These are phyloP conservation scores for Ectemnius lituratus DNA, from an alignment of 2,888 invertebrate species.

Conservation along the genomic window DNA sequence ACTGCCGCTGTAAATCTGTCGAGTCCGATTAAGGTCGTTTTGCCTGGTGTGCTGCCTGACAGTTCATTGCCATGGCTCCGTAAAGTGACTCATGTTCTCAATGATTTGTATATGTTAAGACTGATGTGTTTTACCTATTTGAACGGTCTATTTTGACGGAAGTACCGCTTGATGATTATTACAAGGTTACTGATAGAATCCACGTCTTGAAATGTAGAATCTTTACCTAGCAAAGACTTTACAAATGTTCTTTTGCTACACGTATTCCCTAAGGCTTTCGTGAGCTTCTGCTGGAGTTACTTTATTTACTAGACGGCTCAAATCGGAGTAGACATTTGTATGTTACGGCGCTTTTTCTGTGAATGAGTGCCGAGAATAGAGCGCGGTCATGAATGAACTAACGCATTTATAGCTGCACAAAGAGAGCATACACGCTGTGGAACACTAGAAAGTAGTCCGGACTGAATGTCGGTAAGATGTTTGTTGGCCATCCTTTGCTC, in stretches of 20 bases:
- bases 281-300: neutral
- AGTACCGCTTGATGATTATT: no score
- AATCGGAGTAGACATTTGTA: neutral
- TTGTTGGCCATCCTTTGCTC: no score
- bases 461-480: neutral
- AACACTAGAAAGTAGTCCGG: slow-evolving; percentile 28
- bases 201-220: no score
- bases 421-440: slow-evolving; percentile 19
- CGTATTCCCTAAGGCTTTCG: neutral
- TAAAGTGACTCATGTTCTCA: neutral
- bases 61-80: slow-evolving; percentile 5
- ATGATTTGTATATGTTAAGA: no score
- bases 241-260: neutral
- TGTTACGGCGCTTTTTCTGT: slow-evolving; percentile 44
- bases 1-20: neutral
- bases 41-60: neutral
- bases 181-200: no score
- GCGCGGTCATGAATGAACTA: slow-evolving; percentile 34
- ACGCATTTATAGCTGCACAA: slow-evolving; percentile 29
- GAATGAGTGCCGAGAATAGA: slow-evolving; percentile 45
- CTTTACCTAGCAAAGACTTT: no score
- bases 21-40: slow-evolving; percentile 1
- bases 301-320: slow-evolving; percentile 23
- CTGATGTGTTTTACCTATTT: no score
- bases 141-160: no score